Percentiles rank a stretch among this genome's conserved stretches.
Conservation (phyloP, 2,888 invertebrate species). For the Octonoba sinensis region DNA sequence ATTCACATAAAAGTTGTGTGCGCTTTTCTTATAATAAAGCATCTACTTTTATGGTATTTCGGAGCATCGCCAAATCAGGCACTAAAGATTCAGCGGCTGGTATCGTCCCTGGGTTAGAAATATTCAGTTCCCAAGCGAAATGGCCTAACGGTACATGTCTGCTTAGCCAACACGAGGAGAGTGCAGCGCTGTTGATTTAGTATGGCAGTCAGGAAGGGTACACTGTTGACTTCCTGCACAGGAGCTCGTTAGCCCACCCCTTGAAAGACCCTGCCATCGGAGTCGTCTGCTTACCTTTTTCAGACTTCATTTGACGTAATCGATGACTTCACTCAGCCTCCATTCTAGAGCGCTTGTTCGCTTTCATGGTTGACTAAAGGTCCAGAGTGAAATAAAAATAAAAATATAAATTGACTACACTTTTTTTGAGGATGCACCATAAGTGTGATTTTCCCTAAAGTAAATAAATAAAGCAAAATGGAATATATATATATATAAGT, state of each 20-base stretch:
- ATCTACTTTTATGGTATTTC: no score
- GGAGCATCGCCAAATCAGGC: background rate
- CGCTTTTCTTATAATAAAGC: no score
- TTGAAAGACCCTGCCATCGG: background rate
- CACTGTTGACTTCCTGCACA: slow-evolving; percentile 45
- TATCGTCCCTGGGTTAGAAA: background rate
- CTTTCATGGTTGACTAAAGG: no score
- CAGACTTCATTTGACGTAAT: slow-evolving; percentile 28
- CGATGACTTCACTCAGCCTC: slow-evolving; percentile 17
- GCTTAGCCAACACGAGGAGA: slow-evolving; percentile 14
- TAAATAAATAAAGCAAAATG: no score
- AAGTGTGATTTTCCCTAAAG: no score
- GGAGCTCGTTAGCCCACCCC: slow-evolving; percentile 34
- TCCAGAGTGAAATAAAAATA: no score
- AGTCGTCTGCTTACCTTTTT: slow-evolving; percentile 26
- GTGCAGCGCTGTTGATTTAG: slow-evolving; percentile 29
- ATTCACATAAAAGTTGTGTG: no score
- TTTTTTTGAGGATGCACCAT: no score
- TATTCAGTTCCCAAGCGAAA: slow-evolving; percentile 3
- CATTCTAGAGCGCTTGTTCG: no score
- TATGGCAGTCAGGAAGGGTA: slow-evolving; percentile 31
- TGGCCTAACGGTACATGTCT: background rate
- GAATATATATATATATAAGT: no score
- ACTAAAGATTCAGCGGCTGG: background rate
- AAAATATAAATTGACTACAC: no score